These are phyloP conservation scores for Plagodis dolabraria DNA, from an alignment of 2,888 invertebrate species.

Conservation along the genomic window DNA sequence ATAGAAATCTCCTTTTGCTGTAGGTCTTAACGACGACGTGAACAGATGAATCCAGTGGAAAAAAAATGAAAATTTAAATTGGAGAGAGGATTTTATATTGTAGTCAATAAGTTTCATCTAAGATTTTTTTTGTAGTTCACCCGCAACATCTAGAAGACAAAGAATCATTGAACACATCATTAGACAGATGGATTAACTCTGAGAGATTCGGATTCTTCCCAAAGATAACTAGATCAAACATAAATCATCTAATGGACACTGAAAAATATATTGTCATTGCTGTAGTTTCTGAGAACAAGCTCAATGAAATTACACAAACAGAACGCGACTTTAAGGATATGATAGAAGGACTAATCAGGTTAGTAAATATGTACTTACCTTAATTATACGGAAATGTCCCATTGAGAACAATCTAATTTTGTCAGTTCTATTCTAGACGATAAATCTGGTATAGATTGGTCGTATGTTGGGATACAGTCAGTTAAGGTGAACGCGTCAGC, in stretches of 20 bases:
- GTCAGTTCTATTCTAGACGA: too few relatives aligned
- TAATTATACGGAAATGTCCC: background rate
- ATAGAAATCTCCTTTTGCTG: too few relatives aligned
- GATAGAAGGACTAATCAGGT: conserved; percentile 91
- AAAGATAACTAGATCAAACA: conserved; percentile 93
- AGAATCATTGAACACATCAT: conserved; percentile 85
- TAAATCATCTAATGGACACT: conserved; percentile 92
- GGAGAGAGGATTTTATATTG: too few relatives aligned
- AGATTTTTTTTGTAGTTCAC: conserved; percentile 50
- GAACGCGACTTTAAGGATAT: conserved; percentile 93
- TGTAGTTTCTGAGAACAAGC: conserved; percentile 94
- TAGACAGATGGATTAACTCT: conserved; percentile 94
- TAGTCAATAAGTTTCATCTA: background rate
- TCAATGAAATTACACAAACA: conserved; percentile 91
- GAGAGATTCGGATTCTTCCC: conserved; percentile 96
- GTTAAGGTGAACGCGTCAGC: too few relatives aligned
- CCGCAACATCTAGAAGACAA: conserved; percentile 56
- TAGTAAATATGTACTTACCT: background rate
- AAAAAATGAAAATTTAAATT: too few relatives aligned
- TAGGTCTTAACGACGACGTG: too few relatives aligned
- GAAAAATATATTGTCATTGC: conserved; percentile 95
- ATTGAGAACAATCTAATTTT: background rate
- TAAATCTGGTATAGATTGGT: too few relatives aligned
- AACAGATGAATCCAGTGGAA: too few relatives aligned
- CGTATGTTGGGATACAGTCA: too few relatives aligned